A percentile compares a stretch with the other conserved stretches of the same genome.
Evolutionary conservation across 2,797 vertebrate species (phyloP).

Genomic region (Columba guinea): DNA sequence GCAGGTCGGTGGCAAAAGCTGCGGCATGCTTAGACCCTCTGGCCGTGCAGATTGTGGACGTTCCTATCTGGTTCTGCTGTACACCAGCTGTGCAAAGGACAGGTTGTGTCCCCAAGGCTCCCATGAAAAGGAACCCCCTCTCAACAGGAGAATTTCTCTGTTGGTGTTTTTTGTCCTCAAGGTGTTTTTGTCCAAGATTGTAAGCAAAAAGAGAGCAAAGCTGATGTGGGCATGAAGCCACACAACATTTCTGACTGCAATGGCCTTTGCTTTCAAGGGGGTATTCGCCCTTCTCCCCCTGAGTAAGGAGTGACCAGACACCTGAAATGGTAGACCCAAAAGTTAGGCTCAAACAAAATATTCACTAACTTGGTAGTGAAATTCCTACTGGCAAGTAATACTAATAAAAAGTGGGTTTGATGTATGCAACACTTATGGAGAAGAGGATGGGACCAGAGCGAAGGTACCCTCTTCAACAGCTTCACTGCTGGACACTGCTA

Average conservation of each 20-base stretch:
- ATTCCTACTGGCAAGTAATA: neutral
- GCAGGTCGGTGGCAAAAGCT: neutral
- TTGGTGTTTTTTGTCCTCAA: neutral
- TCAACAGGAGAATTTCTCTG: neutral
- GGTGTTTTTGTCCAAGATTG: neutral
- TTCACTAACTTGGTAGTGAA: slow-evolving; percentile 51
- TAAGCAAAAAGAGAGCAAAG: neutral
- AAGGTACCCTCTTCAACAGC: neutral
- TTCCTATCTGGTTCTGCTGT: neutral
- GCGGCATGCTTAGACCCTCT: fast-evolving
- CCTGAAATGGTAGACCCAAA: neutral
- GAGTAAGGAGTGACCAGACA: slow-evolving; percentile 34
- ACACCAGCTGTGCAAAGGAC: too few species aligned
- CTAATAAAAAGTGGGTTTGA: slow-evolving; percentile 32
- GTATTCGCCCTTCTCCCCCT: neutral
- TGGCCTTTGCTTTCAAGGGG: neutral
- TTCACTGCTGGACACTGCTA: neutral
- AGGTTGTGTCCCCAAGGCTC: fast-evolving
- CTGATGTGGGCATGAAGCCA: neutral
- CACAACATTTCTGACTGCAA: neutral
- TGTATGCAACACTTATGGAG: neutral
- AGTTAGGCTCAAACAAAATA: neutral
- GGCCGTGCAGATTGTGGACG: fast-evolving
- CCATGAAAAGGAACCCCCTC: fast-evolving
- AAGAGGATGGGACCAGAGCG: neutral